A percentile compares a stretch with the other conserved stretches of the same genome.
Conservation (phyloP, 2,113 vertebrate genomes). For the Climacteris rufus region DNA sequence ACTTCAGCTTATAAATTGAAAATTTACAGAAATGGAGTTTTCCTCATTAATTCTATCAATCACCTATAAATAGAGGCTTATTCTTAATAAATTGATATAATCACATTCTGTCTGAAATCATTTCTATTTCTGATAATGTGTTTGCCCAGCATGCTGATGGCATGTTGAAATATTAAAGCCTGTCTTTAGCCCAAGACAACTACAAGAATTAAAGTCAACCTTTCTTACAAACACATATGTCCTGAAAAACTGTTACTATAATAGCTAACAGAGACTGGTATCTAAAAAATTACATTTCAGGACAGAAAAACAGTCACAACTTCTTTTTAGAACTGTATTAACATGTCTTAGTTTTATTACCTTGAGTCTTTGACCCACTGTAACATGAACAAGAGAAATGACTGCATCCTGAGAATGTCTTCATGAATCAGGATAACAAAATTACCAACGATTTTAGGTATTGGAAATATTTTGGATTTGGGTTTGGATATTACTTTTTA, state of each 20-base stretch:
- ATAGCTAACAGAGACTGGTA: background rate
- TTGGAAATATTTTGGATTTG: background rate
- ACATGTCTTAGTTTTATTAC: background rate
- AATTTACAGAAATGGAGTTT: background rate
- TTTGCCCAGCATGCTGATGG: background rate
- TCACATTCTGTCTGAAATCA: background rate
- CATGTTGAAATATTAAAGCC: background rate
- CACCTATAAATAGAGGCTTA: slow-evolving; percentile 4
- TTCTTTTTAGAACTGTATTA: background rate
- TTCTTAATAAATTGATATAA: background rate
- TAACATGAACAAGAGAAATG: background rate
- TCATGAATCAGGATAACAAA: background rate
- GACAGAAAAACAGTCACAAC: background rate
- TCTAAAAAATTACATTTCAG: background rate
- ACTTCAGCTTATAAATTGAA: slow-evolving; percentile 20
- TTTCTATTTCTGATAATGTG: background rate
- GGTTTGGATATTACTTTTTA: background rate
- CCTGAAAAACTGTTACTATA: background rate
- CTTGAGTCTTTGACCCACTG: background rate
- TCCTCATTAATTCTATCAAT: slow-evolving; percentile 23
- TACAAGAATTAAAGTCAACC: background rate
- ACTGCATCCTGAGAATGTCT: background rate
- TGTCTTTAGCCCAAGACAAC: background rate
- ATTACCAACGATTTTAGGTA: background rate
- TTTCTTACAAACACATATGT: background rate